Conservation (phyloP, 2,797 vertebrate genomes). For the Myioborus miniatus region DNA sequence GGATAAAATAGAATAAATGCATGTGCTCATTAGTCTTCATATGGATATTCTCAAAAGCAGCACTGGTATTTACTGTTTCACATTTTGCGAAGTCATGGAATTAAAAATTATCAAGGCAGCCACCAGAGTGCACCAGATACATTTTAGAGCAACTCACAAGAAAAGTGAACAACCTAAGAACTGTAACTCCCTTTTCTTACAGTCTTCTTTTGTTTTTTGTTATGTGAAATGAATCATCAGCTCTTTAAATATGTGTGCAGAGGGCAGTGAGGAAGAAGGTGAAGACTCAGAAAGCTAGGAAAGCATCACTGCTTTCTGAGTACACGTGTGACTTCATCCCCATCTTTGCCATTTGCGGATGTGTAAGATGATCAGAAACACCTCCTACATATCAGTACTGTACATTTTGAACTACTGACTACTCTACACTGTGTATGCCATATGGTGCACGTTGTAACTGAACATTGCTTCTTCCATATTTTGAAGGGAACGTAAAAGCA, state of each 20-base stretch:
- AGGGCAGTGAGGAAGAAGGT: neutral
- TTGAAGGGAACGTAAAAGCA: neutral
- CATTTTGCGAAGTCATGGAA: neutral
- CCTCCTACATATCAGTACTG: neutral
- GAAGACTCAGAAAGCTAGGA: neutral
- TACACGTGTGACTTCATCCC: neutral
- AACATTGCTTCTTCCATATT: neutral
- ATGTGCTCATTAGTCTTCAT: neutral
- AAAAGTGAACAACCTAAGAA: neutral
- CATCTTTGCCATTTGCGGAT: neutral
- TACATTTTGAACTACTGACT: neutral
- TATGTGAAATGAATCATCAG: neutral
- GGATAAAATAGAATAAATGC: neutral
- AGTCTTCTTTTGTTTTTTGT: neutral
- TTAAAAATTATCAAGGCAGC: slow-evolving; percentile 20
- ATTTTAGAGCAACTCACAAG: neutral
- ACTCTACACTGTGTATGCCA: neutral
- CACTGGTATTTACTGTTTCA: neutral
- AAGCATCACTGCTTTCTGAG: neutral
- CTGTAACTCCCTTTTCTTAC: neutral
- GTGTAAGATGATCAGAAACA: neutral
- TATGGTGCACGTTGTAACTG: neutral
- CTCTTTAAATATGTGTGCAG: neutral
- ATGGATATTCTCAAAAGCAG: neutral
- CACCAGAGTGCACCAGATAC: slow-evolving; percentile 68